A percentile compares a stretch with the other conserved stretches of the same genome.
Evolutionary conservation across 2,797 vertebrate genomes (phyloP).

Genomic region (Notolabrus celidotus): DNA sequence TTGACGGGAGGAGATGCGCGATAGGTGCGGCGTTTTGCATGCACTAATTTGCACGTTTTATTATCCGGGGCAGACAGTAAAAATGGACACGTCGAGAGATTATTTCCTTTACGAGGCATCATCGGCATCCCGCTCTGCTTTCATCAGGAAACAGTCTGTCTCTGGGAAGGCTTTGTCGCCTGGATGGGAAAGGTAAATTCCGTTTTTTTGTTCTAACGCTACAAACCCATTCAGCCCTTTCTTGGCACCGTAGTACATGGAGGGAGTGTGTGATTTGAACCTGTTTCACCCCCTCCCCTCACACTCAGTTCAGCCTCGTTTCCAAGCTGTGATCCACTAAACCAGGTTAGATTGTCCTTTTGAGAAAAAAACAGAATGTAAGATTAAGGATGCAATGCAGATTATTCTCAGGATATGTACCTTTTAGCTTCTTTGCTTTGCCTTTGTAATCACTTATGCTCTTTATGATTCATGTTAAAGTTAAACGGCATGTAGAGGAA

Average conservation of each 20-base stretch:
- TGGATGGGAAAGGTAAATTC: conserved; percentile 75
- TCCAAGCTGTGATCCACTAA: conserved; percentile 32
- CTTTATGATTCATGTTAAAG: conserved; percentile 25
- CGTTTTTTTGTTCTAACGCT: conserved; percentile 32
- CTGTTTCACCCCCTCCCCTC: conserved; percentile 41
- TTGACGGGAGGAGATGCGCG: conserved; percentile 45
- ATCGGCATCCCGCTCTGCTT: conserved; percentile 42
- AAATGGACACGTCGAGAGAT: conserved; percentile 68
- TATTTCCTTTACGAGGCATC: conserved; percentile 44
- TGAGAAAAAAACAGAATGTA: background rate
- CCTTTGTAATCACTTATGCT: background rate
- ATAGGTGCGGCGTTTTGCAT: conserved; percentile 47
- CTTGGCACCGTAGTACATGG: conserved; percentile 30
- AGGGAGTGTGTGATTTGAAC: conserved; percentile 59
- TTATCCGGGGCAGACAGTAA: conserved; percentile 58
- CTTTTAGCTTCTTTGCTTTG: too few species aligned
- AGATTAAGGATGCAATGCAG: background rate
- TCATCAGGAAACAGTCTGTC: conserved; percentile 54
- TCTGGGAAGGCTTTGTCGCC: conserved; percentile 56
- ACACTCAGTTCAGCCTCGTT: conserved; percentile 30
- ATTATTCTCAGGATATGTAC: conserved; percentile 11
- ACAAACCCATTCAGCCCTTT: conserved; percentile 53
- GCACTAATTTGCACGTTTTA: conserved; percentile 68
- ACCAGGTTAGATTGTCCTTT: conserved; percentile 10
- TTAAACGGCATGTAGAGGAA: conserved; percentile 28